Evolutionary conservation across 2,888 invertebrate species (phyloP).

Genomic region (Eulithis prunata): DNA sequence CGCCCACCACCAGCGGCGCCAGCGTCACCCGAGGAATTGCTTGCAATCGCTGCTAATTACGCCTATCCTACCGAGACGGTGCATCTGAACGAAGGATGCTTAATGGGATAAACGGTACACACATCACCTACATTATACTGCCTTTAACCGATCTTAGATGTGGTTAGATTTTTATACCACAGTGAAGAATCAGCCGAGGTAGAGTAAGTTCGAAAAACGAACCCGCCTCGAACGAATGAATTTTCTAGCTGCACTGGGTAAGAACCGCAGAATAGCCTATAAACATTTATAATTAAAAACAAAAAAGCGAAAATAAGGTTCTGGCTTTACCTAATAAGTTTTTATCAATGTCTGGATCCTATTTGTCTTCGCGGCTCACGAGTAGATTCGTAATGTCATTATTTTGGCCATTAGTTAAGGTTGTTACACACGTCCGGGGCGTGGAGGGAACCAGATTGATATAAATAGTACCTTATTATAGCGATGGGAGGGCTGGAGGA

Average conservation of each 20-base stretch:
- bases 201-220: too few species aligned
- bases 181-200: not conserved
- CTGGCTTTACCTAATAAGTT: too few species aligned
- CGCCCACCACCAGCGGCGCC: slow-evolving; percentile 80
- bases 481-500: slow-evolving; percentile 52
- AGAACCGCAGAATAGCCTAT: too few species aligned
- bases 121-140: slow-evolving; percentile 8
- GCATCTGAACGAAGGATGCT: slow-evolving; percentile 36
- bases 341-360: slow-evolving; percentile 3
- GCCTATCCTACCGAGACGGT: slow-evolving; percentile 53
- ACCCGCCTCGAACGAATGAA: too few species aligned
- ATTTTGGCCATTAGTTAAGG: slow-evolving; percentile 63
- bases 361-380: slow-evolving; percentile 26
- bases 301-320: too few species aligned
- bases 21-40: slow-evolving; percentile 75
- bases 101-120: slow-evolving; percentile 33
- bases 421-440: slow-evolving; percentile 66
- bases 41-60: slow-evolving; percentile 78
- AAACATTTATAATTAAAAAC: too few species aligned
- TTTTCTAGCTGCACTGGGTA: too few species aligned
- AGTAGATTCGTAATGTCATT: slow-evolving; percentile 51
- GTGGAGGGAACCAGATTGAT: slow-evolving; percentile 70
- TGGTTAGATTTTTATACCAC: not conserved
- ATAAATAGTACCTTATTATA: slow-evolving; percentile 74
- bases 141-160: not conserved